Conservation (phyloP, 2,113 vertebrate genomes). For the Pedionomus torquatus region DNA sequence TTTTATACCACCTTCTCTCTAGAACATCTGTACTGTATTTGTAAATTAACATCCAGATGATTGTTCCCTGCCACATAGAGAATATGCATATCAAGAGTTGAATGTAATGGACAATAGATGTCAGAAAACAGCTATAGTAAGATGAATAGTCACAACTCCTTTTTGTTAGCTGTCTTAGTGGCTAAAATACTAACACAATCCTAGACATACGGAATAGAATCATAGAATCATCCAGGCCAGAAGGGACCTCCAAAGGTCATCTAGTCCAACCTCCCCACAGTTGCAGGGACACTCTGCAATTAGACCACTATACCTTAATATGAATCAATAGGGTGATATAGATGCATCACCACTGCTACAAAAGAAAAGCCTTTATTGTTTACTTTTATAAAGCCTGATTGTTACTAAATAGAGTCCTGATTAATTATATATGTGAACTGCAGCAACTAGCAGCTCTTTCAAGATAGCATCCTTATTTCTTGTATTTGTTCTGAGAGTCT, state of each 20-base stretch:
- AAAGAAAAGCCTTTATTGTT: not conserved
- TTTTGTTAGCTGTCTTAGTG: not conserved
- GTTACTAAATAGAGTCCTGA: not conserved
- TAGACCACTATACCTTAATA: too few relatives aligned
- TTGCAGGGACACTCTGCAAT: too few relatives aligned
- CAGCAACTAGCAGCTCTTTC: not conserved
- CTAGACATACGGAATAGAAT: not conserved
- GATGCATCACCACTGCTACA: not conserved
- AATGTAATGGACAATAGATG: not conserved
- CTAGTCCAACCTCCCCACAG: too few relatives aligned
- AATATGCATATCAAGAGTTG: not conserved
- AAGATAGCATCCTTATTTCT: not conserved
- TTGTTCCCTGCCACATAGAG: not conserved
- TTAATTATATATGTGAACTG: not conserved
- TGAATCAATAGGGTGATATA: not conserved
- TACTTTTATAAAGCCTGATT: not conserved
- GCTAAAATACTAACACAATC: not conserved
- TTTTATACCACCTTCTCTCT: not conserved
- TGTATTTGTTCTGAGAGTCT: not conserved
- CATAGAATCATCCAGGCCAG: too few relatives aligned
- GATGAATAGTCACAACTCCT: not conserved
- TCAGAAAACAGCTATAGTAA: not conserved
- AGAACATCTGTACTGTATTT: not conserved
- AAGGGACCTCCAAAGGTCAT: too few relatives aligned
- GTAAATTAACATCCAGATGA: not conserved